These are phyloP conservation scores for Centroberyx gerrardi DNA, from an alignment of 2,797 vertebrate genomes.

Conservation along the genomic window DNA sequence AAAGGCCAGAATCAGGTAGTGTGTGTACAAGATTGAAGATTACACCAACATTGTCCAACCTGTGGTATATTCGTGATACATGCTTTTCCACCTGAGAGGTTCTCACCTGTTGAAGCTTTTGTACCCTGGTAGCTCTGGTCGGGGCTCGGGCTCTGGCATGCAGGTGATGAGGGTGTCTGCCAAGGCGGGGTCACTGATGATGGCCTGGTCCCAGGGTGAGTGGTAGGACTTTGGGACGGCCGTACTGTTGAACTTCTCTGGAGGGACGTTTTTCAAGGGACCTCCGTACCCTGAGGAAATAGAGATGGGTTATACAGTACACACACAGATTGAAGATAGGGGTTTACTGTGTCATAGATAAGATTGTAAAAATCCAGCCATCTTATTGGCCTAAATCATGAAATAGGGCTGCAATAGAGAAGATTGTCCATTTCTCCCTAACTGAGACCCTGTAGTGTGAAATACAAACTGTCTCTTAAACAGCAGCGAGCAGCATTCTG, in stretches of 20 bases:
- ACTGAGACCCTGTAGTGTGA: no score
- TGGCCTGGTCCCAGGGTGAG: constrained; percentile 96
- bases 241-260: constrained; percentile 95
- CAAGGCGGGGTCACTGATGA: constrained; percentile 88
- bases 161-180: constrained; percentile 85
- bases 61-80: background rate
- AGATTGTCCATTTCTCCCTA: no score
- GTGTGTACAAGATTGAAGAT: no score
- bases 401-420: no score
- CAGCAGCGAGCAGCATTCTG: no score
- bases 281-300: constrained; percentile 90
- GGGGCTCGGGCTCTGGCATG: constrained; percentile 87
- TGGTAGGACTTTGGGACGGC: constrained; percentile 94
- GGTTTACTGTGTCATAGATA: background rate
- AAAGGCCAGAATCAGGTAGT: background rate
- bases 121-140: constrained; percentile 88
- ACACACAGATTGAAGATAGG: constrained; percentile 9
- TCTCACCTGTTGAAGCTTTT: constrained; percentile 98
- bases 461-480: no score
- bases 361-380: no score
- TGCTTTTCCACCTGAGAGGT: background rate
- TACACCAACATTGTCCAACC: no score
- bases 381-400: no score
- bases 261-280: constrained; percentile 94
- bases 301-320: constrained; percentile 19